These are phyloP conservation scores for Eumaeus atala DNA, from an alignment of 1,140 invertebrate species.

Conservation along the genomic window DNA sequence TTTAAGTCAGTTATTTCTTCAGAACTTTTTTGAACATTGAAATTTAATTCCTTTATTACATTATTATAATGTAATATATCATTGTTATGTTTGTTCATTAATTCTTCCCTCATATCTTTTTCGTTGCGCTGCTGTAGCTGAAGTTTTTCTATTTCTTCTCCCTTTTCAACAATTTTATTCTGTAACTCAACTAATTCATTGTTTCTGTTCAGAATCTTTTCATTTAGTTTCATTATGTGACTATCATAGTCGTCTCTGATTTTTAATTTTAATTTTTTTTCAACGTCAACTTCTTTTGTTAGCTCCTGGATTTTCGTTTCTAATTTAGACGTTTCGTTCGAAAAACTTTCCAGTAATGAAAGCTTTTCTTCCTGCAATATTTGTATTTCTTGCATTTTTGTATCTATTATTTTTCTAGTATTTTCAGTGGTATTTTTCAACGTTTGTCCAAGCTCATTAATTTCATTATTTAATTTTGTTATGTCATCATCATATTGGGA, in stretches of 20 bases:
- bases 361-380: constrained; percentile 56
- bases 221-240: constrained; percentile 57
- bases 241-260: constrained; percentile 57
- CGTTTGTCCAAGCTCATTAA: constrained; percentile 52
- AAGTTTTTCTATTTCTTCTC: constrained; percentile 51
- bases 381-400: constrained; percentile 53
- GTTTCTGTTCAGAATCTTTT: constrained; percentile 59
- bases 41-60: constrained; percentile 1
- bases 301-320: constrained; percentile 44
- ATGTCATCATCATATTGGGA: constrained; percentile 36
- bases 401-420: constrained; percentile 38
- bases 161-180: constrained; percentile 53
- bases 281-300: constrained; percentile 40
- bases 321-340: constrained; percentile 47
- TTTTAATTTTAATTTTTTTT: constrained; percentile 41
- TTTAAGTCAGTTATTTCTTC: constrained; percentile 34
- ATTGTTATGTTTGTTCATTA: constrained; percentile 37
- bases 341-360: constrained; percentile 44
- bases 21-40: not conserved
- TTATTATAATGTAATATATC: constrained; percentile 21
- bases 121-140: constrained; percentile 45
- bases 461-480: constrained; percentile 47
- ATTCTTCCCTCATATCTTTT: constrained; percentile 39
- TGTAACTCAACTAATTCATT: constrained; percentile 63
- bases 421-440: constrained; percentile 43